Conservation (phyloP, 2,797 vertebrate species). For the Chromis chromis region DNA sequence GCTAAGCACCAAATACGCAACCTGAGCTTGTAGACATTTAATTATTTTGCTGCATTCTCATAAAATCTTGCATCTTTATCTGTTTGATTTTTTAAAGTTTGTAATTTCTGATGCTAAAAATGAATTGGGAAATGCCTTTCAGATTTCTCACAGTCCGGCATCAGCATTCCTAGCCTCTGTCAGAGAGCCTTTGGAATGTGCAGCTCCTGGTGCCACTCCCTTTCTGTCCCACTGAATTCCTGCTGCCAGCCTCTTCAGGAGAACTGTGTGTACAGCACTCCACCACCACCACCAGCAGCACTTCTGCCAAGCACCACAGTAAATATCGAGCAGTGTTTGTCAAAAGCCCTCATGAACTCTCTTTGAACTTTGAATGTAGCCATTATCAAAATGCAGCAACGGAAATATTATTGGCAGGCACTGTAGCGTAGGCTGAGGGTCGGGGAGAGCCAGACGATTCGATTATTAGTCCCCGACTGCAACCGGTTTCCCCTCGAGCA, state of each 20-base stretch:
- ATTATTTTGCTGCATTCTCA: too few relatives aligned
- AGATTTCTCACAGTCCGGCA: conserved; percentile 42
- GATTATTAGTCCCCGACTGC: conserved; percentile 71
- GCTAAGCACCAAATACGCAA: too few relatives aligned
- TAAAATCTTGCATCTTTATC: neutral
- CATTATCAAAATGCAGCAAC: conserved; percentile 70
- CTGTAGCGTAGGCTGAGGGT: conserved; percentile 29
- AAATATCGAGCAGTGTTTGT: conserved; percentile 71
- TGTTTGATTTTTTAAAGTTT: conserved; percentile 11
- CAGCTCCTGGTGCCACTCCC: conserved; percentile 50
- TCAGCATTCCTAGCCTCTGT: conserved; percentile 67
- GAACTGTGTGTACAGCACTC: conserved; percentile 43
- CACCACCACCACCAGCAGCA: conserved; percentile 32
- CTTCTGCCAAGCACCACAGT: conserved; percentile 62
- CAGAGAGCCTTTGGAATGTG: conserved; percentile 67
- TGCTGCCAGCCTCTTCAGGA: conserved; percentile 44
- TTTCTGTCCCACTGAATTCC: conserved; percentile 56
- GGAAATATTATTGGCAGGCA: conserved; percentile 75
- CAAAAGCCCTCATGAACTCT: conserved; percentile 68
- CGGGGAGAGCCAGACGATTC: conserved; percentile 61
- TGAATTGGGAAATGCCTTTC: conserved; percentile 53
- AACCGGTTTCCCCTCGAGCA: conserved; percentile 61
- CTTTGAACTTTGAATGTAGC: conserved; percentile 75
- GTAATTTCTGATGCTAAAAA: conserved; percentile 25
- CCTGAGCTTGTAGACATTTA: too few relatives aligned